These are phyloP conservation scores for Phylloscopus trochiloides DNA, from an alignment of 2,113 vertebrate species.

Conservation along the genomic window DNA sequence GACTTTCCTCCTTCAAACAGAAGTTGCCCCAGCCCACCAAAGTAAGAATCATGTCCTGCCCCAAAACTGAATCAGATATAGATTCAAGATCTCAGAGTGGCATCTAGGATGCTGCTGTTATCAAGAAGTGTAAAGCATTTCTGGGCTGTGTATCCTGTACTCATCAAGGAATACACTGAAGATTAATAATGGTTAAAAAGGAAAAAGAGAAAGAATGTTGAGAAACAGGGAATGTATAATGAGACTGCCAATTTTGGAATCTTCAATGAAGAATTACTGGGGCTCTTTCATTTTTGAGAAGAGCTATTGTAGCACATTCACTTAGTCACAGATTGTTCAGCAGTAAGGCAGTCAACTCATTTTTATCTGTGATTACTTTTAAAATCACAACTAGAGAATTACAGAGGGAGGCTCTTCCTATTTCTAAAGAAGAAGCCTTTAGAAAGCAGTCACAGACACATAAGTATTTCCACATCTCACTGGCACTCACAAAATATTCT, in stretches of 20 bases:
- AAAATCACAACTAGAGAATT: not conserved
- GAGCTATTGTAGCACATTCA: not conserved
- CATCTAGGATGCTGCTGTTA: not conserved
- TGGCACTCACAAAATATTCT: not conserved
- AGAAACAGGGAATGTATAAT: not conserved
- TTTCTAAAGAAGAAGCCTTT: not conserved
- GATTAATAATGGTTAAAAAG: not conserved
- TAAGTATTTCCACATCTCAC: not conserved
- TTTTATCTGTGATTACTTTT: conserved; percentile 18
- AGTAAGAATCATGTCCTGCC: not conserved
- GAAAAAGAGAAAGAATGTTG: not conserved
- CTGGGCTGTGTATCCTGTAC: not conserved
- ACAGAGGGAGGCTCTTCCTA: not conserved
- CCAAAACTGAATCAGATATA: not conserved
- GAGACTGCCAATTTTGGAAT: not conserved
- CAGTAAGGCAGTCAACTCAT: not conserved
- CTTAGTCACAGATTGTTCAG: not conserved
- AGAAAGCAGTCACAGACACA: not conserved
- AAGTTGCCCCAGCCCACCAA: not conserved
- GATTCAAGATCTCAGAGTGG: not conserved
- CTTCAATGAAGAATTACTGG: not conserved
- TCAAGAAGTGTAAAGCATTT: not conserved
- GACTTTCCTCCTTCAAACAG: not conserved
- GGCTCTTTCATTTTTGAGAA: not conserved
- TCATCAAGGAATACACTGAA: not conserved